A percentile compares a stretch with the other conserved stretches of the same genome.
These are phyloP conservation scores for Salpingus planirostris DNA, from an alignment of 2,888 invertebrate genomes.

Conservation along the genomic window DNA sequence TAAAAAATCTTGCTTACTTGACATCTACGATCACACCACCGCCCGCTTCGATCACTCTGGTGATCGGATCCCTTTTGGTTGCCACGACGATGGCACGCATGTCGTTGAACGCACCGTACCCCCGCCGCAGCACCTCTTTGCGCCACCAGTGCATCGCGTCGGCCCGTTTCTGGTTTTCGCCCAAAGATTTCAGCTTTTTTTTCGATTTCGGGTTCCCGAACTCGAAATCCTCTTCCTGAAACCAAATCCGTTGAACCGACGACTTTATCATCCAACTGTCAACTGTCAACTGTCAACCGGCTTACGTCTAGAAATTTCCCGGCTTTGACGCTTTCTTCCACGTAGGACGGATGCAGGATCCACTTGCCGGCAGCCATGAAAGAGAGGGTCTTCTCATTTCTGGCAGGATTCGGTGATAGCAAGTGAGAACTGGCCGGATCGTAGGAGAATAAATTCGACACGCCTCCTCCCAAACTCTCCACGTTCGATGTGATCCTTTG, in stretches of 20 bases:
- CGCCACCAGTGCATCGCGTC: constrained; percentile 64
- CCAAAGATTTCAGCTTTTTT: constrained; percentile 41
- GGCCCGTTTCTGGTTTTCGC: constrained; percentile 41
- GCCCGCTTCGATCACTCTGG: constrained; percentile 67
- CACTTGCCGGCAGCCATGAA: constrained; percentile 83
- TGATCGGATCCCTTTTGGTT: constrained; percentile 52
- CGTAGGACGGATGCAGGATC: constrained; percentile 74
- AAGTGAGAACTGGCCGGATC: constrained; percentile 66
- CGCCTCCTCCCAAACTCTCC: constrained; percentile 49
- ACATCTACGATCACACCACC: constrained; percentile 59
- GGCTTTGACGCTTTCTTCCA: constrained; percentile 55
- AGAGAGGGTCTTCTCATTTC: constrained; percentile 83
- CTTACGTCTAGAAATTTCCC: constrained; percentile 57
- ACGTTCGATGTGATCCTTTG: constrained; percentile 21
- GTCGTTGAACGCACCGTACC: constrained; percentile 41
- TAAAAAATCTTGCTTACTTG: constrained; percentile 44
- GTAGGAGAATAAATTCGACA: constrained; percentile 42
- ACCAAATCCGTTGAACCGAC: background rate
- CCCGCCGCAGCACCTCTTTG: constrained; percentile 42
- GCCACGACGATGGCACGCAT: constrained; percentile 51
- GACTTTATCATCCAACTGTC: background rate
- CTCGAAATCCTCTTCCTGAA: constrained; percentile 72
- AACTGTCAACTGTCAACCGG: constrained; percentile 7
- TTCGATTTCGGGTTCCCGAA: constrained; percentile 69
- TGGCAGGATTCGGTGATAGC: constrained; percentile 61